Conservation (phyloP, 2,888 invertebrate species). For the Heliconius erato region DNA sequence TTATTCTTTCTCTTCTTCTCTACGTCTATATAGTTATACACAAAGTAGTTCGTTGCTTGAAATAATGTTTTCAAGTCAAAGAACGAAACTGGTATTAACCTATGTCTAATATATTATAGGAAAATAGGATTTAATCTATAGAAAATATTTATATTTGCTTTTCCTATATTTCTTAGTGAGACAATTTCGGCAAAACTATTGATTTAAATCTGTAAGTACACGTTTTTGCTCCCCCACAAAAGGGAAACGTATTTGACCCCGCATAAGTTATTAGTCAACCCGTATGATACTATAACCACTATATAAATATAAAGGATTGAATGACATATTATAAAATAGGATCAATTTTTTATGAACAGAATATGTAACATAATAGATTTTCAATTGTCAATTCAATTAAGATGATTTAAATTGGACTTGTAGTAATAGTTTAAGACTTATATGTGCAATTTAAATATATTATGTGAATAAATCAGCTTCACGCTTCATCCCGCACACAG, state of each 20-base stretch:
- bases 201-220: background rate
- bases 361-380: background rate
- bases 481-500: too few species aligned
- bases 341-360: background rate
- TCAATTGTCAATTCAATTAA: background rate
- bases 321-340: conserved; percentile 48
- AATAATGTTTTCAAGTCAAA: background rate
- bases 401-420: background rate
- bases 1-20: conserved; percentile 63
- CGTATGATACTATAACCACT: conserved; percentile 61
- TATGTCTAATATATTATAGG: too few species aligned
- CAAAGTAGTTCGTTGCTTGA: background rate
- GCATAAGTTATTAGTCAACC: conserved; percentile 72
- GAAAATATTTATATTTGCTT: too few species aligned
- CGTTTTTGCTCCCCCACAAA: conserved; percentile 55
- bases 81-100: too few species aligned
- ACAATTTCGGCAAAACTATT: background rate
- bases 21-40: conserved; percentile 20
- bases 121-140: too few species aligned
- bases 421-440: background rate
- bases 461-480: background rate
- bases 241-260: conserved; percentile 64
- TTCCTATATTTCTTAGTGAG: background rate
- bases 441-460: background rate
- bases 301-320: conserved; percentile 66